Evolutionary conservation across 2,113 vertebrate species (phyloP).

Genomic region (Hepsetus odoe): DNA sequence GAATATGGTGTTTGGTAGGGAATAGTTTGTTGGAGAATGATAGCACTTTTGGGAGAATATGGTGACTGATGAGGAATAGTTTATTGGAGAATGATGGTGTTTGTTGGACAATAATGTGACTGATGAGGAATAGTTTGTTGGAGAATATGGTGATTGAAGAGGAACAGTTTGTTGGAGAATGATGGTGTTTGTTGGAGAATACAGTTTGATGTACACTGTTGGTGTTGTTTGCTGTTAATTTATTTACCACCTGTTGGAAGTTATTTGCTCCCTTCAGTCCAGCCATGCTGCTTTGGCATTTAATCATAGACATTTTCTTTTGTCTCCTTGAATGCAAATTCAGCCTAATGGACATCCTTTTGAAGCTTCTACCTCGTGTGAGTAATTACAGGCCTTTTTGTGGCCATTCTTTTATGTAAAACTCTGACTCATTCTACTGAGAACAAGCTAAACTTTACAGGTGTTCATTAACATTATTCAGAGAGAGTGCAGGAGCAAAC

Average conservation of each 20-base stretch:
- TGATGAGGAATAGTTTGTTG: neutral
- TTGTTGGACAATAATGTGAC: neutral
- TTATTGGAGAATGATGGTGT: neutral
- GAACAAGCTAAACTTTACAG: conserved; percentile 33
- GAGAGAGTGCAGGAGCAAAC: conserved; percentile 33
- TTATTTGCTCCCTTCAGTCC: neutral
- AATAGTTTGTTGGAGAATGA: neutral
- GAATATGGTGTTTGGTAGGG: neutral
- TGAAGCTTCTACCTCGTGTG: conserved; percentile 28
- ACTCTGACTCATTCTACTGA: conserved; percentile 49
- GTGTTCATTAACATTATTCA: conserved; percentile 50
- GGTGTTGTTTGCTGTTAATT: too few relatives aligned
- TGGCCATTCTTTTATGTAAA: conserved; percentile 34
- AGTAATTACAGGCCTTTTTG: conserved; percentile 55
- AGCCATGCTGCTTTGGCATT: conserved; percentile 6
- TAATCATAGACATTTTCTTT: conserved; percentile 37
- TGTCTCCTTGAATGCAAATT: conserved; percentile 46
- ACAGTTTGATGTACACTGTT: neutral
- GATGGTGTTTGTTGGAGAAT: neutral
- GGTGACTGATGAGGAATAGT: too few relatives aligned
- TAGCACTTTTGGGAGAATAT: neutral
- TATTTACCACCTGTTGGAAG: too few relatives aligned
- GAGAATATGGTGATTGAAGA: neutral
- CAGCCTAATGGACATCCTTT: conserved; percentile 44
- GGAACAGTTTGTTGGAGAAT: neutral